phyloP scores from a whole-genome alignment of 1,140 invertebrate genomes.

The Theocolax elegans region DNA sequence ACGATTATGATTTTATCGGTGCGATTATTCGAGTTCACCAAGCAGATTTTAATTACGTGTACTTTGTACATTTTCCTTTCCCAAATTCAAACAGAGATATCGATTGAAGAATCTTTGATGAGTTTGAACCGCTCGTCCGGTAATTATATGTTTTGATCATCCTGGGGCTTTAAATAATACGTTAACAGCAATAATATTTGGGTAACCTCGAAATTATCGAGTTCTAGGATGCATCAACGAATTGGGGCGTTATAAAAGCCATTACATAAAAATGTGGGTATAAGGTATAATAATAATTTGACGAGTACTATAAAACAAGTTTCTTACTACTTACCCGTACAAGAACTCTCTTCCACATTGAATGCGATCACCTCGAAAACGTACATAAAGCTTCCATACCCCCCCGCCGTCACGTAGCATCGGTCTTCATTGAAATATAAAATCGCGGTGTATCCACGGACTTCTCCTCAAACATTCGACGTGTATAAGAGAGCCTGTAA shows the following conservation, averaged over 20 bases:
- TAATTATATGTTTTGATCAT: not conserved
- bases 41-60: constrained; percentile 24
- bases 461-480: constrained; percentile 17
- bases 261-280: constrained; percentile 26
- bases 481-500: not conserved
- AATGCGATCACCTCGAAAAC: constrained; percentile 12
- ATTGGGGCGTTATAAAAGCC: constrained; percentile 21
- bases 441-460: constrained; percentile 22
- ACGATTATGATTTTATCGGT: constrained; percentile 18
- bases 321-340: no score
- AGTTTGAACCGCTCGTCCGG: not conserved
- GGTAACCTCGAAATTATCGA: no score
- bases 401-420: not conserved
- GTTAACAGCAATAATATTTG: no score
- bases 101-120: constrained; percentile 28
- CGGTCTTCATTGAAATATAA: constrained; percentile 38
- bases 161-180: no score
- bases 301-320: constrained; percentile 24
- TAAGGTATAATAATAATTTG: no score
- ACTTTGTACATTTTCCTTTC: not conserved
- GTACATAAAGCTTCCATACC: constrained; percentile 8
- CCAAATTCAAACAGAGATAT: not conserved
- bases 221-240: not conserved
- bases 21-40: not conserved
- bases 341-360: constrained; percentile 15